phyloP scores from a whole-genome alignment of 2,888 invertebrate genomes.

The Cartodere bifasciata region DNA sequence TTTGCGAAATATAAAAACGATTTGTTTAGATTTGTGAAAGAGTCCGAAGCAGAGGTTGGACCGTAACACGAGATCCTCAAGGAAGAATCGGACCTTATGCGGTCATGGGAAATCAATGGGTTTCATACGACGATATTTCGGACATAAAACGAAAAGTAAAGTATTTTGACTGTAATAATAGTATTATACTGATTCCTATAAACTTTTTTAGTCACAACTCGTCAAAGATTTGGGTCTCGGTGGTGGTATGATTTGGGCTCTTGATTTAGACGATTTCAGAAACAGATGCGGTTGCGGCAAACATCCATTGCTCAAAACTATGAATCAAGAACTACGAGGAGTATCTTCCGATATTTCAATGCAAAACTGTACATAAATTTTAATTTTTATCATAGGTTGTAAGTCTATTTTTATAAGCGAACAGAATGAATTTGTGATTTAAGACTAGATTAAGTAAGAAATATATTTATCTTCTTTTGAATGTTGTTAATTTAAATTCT shows the following conservation, averaged over 20 bases:
- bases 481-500: too few relatives aligned
- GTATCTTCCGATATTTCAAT: constrained; percentile 20
- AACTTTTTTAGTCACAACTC: constrained; percentile 38
- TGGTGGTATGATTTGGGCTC: constrained; percentile 67
- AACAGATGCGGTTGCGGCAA: constrained; percentile 54
- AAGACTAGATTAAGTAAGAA: too few relatives aligned
- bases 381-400: too few relatives aligned
- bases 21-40: constrained; percentile 47
- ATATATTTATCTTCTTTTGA: too few relatives aligned
- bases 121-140: constrained; percentile 58
- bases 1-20: constrained; percentile 1
- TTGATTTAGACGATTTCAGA: constrained; percentile 66
- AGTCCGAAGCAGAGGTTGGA: constrained; percentile 45
- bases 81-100: constrained; percentile 62
- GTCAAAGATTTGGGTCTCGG: constrained; percentile 46
- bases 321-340: constrained; percentile 44
- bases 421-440: too few relatives aligned
- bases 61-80: constrained; percentile 46
- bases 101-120: constrained; percentile 61
- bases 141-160: constrained; percentile 47
- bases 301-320: constrained; percentile 52
- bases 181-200: constrained; percentile 3
- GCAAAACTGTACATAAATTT: constrained; percentile 24
- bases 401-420: too few relatives aligned
- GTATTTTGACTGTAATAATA: constrained; percentile 8